Conservation (phyloP, 1,140 invertebrate species). For the Drosophila nigromelanica region DNA sequence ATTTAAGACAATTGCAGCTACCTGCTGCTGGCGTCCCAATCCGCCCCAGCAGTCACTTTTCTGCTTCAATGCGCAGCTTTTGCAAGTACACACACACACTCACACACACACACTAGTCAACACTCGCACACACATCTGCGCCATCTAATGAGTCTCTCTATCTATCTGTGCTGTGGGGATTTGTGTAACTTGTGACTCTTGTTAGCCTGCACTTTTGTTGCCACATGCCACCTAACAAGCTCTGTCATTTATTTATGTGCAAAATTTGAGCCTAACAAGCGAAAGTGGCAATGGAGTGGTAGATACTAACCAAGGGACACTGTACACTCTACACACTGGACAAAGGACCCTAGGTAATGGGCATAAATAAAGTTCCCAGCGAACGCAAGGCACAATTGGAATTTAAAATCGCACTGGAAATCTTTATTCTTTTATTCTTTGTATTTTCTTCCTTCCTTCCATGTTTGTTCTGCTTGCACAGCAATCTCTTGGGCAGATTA, state of each 20-base stretch:
- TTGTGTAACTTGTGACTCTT: slow-evolving; percentile 61
- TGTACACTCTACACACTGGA: neutral
- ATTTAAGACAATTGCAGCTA: slow-evolving; percentile 22
- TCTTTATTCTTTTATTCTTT: neutral
- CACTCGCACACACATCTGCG: slow-evolving; percentile 10
- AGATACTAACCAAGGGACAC: slow-evolving; percentile 18
- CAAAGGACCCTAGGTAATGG: slow-evolving; percentile 12
- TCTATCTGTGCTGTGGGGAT: slow-evolving; percentile 31
- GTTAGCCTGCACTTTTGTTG: slow-evolving; percentile 54
- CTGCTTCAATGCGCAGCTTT: slow-evolving; percentile 24
- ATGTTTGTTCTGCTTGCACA: slow-evolving; percentile 26
- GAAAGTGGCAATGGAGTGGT: slow-evolving; percentile 59
- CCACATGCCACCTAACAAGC: slow-evolving; percentile 58
- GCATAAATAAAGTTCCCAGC: slow-evolving; percentile 46
- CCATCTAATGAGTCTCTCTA: slow-evolving; percentile 50
- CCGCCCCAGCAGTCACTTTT: slow-evolving; percentile 3
- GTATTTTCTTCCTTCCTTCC: neutral
- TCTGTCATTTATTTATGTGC: slow-evolving; percentile 59
- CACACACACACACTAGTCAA: neutral
- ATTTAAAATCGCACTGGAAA: slow-evolving; percentile 47
- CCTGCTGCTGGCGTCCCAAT: neutral
- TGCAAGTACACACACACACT: neutral
- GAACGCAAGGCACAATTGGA: slow-evolving; percentile 44
- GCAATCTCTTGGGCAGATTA: slow-evolving; percentile 54
- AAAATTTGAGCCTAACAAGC: slow-evolving; percentile 70